Conservation (phyloP, 2,797 vertebrate genomes). For the Falco novaeseelandiae region DNA sequence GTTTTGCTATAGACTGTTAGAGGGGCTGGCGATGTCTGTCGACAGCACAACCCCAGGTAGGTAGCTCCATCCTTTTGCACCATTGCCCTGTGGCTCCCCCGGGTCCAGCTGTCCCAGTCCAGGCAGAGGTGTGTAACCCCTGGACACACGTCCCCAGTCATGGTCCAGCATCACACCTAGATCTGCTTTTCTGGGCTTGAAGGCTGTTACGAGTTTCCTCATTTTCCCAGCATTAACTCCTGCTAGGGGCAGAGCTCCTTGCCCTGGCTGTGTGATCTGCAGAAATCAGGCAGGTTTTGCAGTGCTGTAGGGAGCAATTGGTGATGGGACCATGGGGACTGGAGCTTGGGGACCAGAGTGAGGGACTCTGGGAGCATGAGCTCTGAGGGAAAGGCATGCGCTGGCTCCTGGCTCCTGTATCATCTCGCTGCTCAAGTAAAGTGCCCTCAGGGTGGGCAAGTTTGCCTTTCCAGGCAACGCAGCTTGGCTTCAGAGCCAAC, state of each 20-base stretch:
- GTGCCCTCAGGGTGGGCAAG: background rate
- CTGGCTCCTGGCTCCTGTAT: background rate
- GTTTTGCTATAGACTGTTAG: background rate
- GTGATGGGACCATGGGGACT: background rate
- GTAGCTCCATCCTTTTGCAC: background rate
- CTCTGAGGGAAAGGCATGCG: rapidly evolving
- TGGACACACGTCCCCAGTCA: background rate
- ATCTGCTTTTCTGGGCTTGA: background rate
- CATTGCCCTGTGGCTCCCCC: background rate
- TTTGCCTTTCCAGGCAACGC: background rate
- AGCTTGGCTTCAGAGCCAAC: background rate
- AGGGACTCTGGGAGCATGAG: background rate
- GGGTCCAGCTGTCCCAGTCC: background rate
- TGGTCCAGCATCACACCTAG: background rate
- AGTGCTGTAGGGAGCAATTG: rapidly evolving
- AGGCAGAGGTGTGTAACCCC: background rate
- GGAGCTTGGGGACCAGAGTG: background rate
- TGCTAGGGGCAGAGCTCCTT: background rate
- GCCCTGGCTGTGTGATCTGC: background rate
- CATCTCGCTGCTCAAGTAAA: background rate
- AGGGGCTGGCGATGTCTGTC: background rate
- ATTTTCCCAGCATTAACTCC: background rate
- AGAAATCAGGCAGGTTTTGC: background rate
- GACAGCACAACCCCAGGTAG: background rate
- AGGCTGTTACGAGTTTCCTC: rapidly evolving